Evolutionary conservation across 2,113 vertebrate species (phyloP).

Genomic region (Arvicanthis niloticus): DNA sequence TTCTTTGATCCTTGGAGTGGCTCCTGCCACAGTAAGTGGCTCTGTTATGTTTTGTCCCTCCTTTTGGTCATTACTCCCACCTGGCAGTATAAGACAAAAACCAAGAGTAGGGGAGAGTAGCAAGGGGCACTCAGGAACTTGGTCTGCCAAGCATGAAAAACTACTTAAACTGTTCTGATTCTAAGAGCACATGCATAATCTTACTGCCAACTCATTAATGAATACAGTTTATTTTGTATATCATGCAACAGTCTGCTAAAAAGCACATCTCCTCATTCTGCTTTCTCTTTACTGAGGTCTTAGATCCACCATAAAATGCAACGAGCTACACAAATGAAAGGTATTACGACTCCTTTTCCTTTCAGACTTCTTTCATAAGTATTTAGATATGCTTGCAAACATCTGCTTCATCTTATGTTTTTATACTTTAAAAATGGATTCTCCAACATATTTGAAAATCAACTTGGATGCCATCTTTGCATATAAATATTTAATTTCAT

Average conservation of each 20-base stretch:
- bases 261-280: conserved; percentile 51
- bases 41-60: conserved; percentile 61
- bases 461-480: conserved; percentile 1
- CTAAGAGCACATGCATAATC: conserved; percentile 1
- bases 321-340: conserved; percentile 42
- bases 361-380: conserved; percentile 30
- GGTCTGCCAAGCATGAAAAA: conserved; percentile 40
- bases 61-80: conserved; percentile 64
- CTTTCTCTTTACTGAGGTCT: conserved; percentile 63
- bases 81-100: conserved; percentile 29
- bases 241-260: conserved; percentile 59
- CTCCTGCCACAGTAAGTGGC: conserved; percentile 32
- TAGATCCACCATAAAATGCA: conserved; percentile 54
- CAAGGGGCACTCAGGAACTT: background rate
- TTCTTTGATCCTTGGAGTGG: conserved; percentile 67
- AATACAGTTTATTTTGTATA: conserved; percentile 65
- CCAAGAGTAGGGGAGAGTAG: background rate
- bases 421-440: conserved; percentile 54
- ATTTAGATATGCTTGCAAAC: conserved; percentile 49
- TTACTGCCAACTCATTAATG: conserved; percentile 60
- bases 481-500: background rate
- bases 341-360: background rate
- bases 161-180: conserved; percentile 50
- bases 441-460: conserved; percentile 58
- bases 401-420: conserved; percentile 57